Base-by-base conservation (phyloP, 2,113 vertebrate genomes). In the Clarias batrachus region DNA sequence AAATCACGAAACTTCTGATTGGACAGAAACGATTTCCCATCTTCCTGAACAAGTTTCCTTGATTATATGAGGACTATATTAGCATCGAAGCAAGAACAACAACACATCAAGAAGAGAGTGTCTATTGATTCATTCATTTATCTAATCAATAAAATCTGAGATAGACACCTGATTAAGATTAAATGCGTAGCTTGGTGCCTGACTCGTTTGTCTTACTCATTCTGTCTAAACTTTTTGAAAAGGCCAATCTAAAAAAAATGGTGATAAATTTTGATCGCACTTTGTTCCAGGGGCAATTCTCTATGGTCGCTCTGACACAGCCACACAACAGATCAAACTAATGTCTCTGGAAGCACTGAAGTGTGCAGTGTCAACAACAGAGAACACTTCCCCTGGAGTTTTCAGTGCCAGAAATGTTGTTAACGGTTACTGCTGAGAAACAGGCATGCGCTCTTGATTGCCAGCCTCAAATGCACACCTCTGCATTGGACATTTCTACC, bases 111-210 rank as follows among this genome's bases (percentile, higher is more conserved):
- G 68, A 85, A 87, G 68, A 81, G 30, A 73, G 81, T 41, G 71
- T 6, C 73, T 60, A 90, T 88, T 70, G 87, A 90, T 86, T 76
- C 54, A 70, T 70, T 88, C 82, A 79, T 78, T 83, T 87, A 77
- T 78, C 27, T 4, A 83, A 77, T 87, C 81, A 77, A 77, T 87
- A 83, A 41, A 83, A 83, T 83, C 71, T 48, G n/a, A 73, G 80
- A 76, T 81, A 73, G 83, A 65, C 73, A 83, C 37, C 79, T 90
- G 85, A 90, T 90, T 87, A 86, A 88, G 86, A 88, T 89, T 27
- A 88, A 86, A 85, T 81, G 78, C 76, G 59, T 27, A 62, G 77
- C 16, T 14, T 85, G 48, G 68, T 85, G 80, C 25, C 54, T 30
- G 27, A 77, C 63, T 73, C 25, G 33, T 54, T 82, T 68, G 30